A percentile compares a stretch with the other conserved stretches of the same genome.
These are phyloP conservation scores for Eulemur rufifrons DNA, from an alignment of 2,113 vertebrate species.

Conservation along the genomic window DNA sequence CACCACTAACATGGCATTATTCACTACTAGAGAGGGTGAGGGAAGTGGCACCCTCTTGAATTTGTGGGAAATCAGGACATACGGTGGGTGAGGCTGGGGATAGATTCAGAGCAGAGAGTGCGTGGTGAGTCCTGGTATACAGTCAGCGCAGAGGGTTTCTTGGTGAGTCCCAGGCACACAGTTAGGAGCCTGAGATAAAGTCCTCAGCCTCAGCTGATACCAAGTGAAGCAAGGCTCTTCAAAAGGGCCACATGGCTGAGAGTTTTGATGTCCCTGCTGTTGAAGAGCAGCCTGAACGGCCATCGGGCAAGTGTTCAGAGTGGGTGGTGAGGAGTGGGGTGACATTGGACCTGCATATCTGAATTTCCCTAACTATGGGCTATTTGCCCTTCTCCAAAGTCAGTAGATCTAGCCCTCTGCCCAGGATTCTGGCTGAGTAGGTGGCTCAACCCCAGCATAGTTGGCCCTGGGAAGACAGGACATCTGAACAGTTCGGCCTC, in stretches of 20 bases:
- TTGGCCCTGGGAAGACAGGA: not conserved
- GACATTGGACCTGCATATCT: not conserved
- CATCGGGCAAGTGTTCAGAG: not conserved
- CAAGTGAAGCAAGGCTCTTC: conserved; percentile 82
- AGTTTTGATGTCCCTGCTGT: conserved; percentile 86
- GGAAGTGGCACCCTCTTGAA: not conserved
- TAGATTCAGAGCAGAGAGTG: not conserved
- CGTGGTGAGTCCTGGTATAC: fast-evolving
- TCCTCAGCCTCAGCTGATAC: conserved; percentile 87
- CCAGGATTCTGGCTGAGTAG: no score
- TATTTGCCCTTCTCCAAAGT: not conserved
- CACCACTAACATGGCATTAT: not conserved
- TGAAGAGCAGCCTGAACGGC: conserved; percentile 87
- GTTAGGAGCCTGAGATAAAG: conserved; percentile 87
- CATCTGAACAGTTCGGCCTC: not conserved
- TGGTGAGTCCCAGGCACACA: not conserved
- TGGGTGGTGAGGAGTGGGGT: not conserved
- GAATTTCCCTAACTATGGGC: not conserved
- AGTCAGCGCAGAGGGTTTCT: not conserved
- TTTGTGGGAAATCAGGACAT: not conserved
- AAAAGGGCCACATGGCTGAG: conserved; percentile 86
- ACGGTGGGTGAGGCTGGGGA: not conserved
- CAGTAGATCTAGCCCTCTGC: not conserved
- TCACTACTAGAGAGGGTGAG: not conserved
- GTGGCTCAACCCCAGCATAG: no score